phyloP scores from a whole-genome alignment of 2,888 invertebrate species.

The Volucella inflata region DNA sequence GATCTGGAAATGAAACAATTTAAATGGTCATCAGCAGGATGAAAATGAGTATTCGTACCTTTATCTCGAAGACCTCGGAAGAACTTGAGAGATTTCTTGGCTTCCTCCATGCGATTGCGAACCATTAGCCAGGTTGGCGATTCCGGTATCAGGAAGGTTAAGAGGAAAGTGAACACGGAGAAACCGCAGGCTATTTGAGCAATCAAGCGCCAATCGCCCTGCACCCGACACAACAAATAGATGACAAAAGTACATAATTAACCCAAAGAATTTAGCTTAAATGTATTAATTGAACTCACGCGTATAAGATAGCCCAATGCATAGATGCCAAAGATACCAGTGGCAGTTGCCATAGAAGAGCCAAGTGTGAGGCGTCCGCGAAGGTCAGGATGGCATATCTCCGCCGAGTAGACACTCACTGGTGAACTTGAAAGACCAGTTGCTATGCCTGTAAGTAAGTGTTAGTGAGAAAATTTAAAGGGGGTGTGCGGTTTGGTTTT shows the following conservation, averaged over 20 bases:
- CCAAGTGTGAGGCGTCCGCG: conserved; percentile 86
- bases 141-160: conserved; percentile 86
- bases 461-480: too few relatives aligned
- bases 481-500: background rate
- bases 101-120: conserved; percentile 85
- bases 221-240: background rate
- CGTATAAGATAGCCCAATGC: conserved; percentile 84
- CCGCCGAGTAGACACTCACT: conserved; percentile 78
- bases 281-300: conserved; percentile 64
- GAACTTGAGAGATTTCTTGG: conserved; percentile 85
- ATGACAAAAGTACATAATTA: conserved; percentile 37
- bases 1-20: conserved; percentile 73
- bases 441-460: conserved; percentile 72
- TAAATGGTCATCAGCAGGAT: too few relatives aligned
- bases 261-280: conserved; percentile 47
- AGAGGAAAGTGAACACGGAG: conserved; percentile 77
- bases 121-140: conserved; percentile 88
- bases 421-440: conserved; percentile 78
- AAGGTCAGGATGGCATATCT: conserved; percentile 84
- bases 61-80: conserved; percentile 84
- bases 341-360: conserved; percentile 86
- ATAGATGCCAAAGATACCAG: conserved; percentile 87
- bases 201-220: conserved; percentile 77
- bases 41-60: conserved; percentile 37
- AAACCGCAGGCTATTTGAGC: conserved; percentile 76